phyloP scores from a whole-genome alignment of 2,113 vertebrate species.

The Cichladusa arquata region DNA sequence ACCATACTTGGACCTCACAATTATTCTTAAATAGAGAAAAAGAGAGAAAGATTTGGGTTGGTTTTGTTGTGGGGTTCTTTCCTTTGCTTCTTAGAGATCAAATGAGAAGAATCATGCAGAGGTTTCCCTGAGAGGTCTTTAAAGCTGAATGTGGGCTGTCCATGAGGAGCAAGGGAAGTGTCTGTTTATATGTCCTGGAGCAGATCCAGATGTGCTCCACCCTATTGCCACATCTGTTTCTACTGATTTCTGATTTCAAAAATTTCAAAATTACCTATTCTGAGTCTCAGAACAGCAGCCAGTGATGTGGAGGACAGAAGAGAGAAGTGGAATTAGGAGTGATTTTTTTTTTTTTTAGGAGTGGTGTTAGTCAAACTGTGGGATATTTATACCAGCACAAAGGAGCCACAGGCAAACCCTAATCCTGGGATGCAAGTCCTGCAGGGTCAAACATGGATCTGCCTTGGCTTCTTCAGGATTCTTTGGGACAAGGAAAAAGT shows the following conservation, averaged over 20 bases:
- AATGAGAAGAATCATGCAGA: background rate
- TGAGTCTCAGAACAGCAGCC: background rate
- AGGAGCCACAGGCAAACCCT: background rate
- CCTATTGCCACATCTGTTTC: background rate
- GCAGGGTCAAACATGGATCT: background rate
- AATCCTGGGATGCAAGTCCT: fast-evolving
- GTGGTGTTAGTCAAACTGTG: background rate
- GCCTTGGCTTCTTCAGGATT: background rate
- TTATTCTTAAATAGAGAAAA: background rate
- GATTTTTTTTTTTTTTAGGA: background rate
- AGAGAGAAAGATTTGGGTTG: background rate
- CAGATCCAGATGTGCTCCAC: background rate
- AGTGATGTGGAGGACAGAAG: fast-evolving
- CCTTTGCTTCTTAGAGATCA: background rate
- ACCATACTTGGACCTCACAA: background rate
- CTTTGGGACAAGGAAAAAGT: background rate
- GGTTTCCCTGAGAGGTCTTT: background rate
- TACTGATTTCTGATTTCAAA: background rate
- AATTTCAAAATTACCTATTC: fast-evolving
- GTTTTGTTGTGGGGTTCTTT: background rate
- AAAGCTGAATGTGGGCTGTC: background rate
- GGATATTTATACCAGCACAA: background rate
- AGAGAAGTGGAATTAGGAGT: background rate
- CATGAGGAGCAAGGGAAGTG: background rate
- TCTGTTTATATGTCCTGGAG: background rate